Evolutionary conservation across 2,113 vertebrate genomes (phyloP).

Genomic region (Ramphastos sulfuratus): DNA sequence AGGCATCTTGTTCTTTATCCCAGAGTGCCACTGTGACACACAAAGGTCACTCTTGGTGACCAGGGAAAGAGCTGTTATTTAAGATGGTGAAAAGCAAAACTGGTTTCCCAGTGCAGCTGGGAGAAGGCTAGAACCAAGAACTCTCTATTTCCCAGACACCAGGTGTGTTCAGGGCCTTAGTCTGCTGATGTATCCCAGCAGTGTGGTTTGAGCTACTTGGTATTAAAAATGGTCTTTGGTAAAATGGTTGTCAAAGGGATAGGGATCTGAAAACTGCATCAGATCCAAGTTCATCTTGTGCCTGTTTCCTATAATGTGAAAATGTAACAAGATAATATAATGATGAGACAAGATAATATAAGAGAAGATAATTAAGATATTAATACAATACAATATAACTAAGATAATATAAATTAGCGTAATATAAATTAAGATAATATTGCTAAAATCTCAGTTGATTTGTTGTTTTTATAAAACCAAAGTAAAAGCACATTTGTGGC

Average conservation of each 20-base stretch:
- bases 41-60: slow-evolving; percentile 14
- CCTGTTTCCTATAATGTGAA: no score
- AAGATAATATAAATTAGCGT: not conserved
- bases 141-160: not conserved
- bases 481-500: not conserved
- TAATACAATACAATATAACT: no score
- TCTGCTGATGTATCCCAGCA: not conserved
- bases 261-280: not conserved
- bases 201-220: not conserved
- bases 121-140: not conserved
- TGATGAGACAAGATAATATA: no score
- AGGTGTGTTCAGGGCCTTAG: not conserved
- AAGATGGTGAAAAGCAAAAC: slow-evolving; percentile 17
- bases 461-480: not conserved
- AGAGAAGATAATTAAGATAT: no score
- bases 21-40: slow-evolving; percentile 33
- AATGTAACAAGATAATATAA: no score
- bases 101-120: not conserved
- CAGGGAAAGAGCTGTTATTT: not conserved
- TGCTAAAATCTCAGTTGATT: not conserved
- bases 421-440: not conserved
- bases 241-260: not conserved
- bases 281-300: not conserved
- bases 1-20: slow-evolving; percentile 13
- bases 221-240: not conserved